Base-by-base conservation (phyloP, 2,113 vertebrate species). In the Lagenorhynchus albirostris region DNA sequence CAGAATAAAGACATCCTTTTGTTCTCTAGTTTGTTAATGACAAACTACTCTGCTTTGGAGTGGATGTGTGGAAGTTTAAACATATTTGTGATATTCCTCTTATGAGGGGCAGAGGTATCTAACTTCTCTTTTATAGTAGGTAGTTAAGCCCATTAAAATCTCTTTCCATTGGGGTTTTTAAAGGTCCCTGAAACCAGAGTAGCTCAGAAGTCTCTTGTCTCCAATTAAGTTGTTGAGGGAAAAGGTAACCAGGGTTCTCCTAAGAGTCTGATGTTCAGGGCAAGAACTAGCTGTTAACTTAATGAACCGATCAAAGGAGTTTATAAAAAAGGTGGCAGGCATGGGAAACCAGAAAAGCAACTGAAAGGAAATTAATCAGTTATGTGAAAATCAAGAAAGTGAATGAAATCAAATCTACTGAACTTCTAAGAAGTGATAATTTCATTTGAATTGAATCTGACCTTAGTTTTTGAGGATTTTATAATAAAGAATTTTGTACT, bases 231-330 rank as follows among this genome's bases (percentile, higher is more conserved):
- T 97, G 87, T 98, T 96, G 98, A 94, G 87, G 88, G 90, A 97
- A 89, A 97, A 94, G 74, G 70, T 94, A 97, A 92, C 89, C 90
- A 96, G 58, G 68, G 65, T 97, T 91, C 92, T 97, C 83, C 80
- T 97, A 97, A 96, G 92, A 97, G 60, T 68, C 62, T 44, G 60
- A 95, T 92, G 76, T 97, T 94, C 83, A 79, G 97, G 92, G 94
- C 68, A 97, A 95, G 95, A 97, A 95, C 83, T 97, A 97, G 94
- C 74, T 96, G 96, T 96, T 97, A 97, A 97, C 95, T 97, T 98
- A 97, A 97, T 97, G 96, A 98, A 97, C 95, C 79, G 96, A 97
- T 97, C 97, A 98, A 97, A 97, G 76, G 96, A 96, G 96, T 97
- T 97, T 97, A 94, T 97, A 88, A 97, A 96, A 96, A 97, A 92